Conservation (phyloP, 1,140 invertebrate genomes). For the Babylonia areolata region DNA sequence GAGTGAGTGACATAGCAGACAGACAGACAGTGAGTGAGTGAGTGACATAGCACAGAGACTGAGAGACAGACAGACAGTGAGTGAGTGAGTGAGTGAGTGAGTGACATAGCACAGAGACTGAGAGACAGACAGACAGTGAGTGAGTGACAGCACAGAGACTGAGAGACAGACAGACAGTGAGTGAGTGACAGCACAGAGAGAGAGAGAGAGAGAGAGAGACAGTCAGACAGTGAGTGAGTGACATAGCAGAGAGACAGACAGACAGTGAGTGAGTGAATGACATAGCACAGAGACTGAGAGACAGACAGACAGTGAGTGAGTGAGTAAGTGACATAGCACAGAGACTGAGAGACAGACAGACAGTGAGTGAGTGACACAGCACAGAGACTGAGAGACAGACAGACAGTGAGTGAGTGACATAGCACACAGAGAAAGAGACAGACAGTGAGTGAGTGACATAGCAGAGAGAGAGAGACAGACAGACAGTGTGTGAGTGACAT, state of each 20-base stretch:
- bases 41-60: not conserved
- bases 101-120: not conserved
- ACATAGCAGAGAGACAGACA: not conserved
- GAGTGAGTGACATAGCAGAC: too few relatives aligned
- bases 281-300: not conserved
- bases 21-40: not conserved
- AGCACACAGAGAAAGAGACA: too few relatives aligned
- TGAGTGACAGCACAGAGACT: not conserved
- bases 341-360: too few relatives aligned
- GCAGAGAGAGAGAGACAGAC: not conserved
- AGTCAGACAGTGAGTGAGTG: too few relatives aligned
- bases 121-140: not conserved
- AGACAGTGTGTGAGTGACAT: not conserved
- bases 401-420: too few relatives aligned
- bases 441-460: too few relatives aligned
- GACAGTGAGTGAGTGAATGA: not conserved
- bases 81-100: too few relatives aligned
- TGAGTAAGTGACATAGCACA: too few relatives aligned
- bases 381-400: too few relatives aligned
- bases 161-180: not conserved
- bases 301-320: not conserved
- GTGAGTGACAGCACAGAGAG: not conserved
- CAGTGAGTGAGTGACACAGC: too few relatives aligned
- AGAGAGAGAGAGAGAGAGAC: too few relatives aligned
- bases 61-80: not conserved